A percentile compares a stretch with the other conserved stretches of the same genome.
Conservation (phyloP, 2,113 vertebrate genomes). For the Machaerirhynchus nigripectus region DNA sequence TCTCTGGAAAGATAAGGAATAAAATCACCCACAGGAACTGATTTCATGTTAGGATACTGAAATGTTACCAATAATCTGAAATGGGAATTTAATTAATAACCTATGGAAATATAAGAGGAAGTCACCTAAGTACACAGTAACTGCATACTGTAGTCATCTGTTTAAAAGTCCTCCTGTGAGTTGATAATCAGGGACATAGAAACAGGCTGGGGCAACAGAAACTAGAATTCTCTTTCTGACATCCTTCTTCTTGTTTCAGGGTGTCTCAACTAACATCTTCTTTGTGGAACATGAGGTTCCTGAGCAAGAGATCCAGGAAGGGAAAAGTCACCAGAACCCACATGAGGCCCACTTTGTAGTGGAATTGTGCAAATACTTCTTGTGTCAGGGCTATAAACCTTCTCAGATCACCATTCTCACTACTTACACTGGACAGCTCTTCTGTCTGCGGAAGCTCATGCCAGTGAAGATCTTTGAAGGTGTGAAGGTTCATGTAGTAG, state of each 20-base stretch:
- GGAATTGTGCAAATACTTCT: constrained; percentile 84
- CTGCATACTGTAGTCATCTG: background rate
- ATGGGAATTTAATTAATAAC: background rate
- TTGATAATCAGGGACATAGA: background rate
- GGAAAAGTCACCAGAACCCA: constrained; percentile 87
- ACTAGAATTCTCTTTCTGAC: background rate
- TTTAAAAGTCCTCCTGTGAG: background rate
- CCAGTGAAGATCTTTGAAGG: constrained; percentile 79
- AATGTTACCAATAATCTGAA: background rate
- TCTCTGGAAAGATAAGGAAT: background rate
- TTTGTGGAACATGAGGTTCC: constrained; percentile 85
- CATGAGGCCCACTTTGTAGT: constrained; percentile 90
- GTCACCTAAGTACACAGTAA: background rate
- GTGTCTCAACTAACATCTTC: constrained; percentile 84
- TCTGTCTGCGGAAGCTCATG: constrained; percentile 86
- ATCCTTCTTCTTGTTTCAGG: constrained; percentile 69
- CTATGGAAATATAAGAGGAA: background rate
- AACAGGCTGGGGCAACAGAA: background rate
- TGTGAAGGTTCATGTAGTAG: constrained; percentile 91
- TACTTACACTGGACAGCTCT: constrained; percentile 89
- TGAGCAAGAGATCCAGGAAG: constrained; percentile 86
- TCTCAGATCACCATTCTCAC: constrained; percentile 88
- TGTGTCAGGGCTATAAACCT: constrained; percentile 86
- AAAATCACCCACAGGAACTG: background rate
- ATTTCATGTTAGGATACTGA: background rate